phyloP scores from a whole-genome alignment of 2,113 vertebrate genomes.

The Aphelocoma coerulescens region DNA sequence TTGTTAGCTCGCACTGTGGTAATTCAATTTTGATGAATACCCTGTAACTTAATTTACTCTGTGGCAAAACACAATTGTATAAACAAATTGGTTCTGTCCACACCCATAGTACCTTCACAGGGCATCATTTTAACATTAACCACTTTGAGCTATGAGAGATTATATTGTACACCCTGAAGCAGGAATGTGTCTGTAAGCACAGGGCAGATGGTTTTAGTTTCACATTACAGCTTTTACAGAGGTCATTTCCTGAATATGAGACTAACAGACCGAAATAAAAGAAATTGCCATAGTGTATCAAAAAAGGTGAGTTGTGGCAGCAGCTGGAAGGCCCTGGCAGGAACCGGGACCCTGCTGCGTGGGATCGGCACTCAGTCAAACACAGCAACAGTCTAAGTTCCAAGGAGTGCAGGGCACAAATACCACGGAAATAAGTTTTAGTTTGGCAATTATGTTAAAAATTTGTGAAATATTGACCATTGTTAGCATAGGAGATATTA shows the following conservation, averaged over 20 bases:
- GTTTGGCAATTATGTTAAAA: not conserved
- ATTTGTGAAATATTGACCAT: not conserved
- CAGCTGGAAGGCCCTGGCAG: not conserved
- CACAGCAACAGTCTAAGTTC: fast-evolving
- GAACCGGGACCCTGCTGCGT: fast-evolving
- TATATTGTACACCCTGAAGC: not conserved
- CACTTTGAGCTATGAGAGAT: not conserved
- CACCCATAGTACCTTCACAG: slow-evolving; percentile 34
- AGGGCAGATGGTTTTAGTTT: not conserved
- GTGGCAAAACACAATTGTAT: slow-evolving; percentile 45
- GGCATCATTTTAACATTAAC: slow-evolving; percentile 25
- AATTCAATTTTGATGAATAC: slow-evolving; percentile 56
- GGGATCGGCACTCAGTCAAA: not conserved
- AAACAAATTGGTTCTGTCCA: slow-evolving; percentile 62
- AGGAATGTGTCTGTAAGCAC: not conserved
- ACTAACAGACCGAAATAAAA: not conserved
- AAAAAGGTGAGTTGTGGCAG: not conserved
- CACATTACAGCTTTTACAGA: not conserved
- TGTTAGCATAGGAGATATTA: not conserved
- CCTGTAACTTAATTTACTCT: slow-evolving; percentile 51
- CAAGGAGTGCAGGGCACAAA: not conserved
- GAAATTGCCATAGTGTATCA: not conserved
- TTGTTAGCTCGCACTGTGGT: not conserved
- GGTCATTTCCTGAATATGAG: not conserved
- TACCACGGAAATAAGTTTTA: not conserved